These are phyloP conservation scores for Cheilosia vulpina DNA, from an alignment of 2,888 invertebrate genomes.

Conservation along the genomic window DNA sequence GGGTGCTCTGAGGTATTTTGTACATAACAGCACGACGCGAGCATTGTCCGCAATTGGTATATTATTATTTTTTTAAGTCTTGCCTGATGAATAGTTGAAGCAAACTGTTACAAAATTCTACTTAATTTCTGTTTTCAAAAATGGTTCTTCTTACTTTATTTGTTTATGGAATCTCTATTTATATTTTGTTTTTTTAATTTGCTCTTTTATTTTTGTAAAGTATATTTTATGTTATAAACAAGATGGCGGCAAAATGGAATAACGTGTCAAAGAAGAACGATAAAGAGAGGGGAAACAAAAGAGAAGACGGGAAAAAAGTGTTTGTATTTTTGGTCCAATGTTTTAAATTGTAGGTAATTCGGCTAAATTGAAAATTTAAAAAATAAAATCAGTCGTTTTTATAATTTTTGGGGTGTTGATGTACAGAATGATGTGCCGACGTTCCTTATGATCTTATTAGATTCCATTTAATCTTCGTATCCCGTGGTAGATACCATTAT, in stretches of 20 bases:
- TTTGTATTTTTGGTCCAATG: neutral
- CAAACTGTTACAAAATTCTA: neutral
- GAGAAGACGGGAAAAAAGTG: neutral
- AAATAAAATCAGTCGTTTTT: too few species aligned
- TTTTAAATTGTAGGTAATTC: neutral
- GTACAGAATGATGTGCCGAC: too few species aligned
- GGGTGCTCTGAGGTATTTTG: conserved; percentile 45
- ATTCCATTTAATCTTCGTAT: too few species aligned
- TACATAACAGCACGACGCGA: conserved; percentile 29
- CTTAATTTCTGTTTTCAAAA: conserved; percentile 2
- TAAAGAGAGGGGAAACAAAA: conserved; percentile 25
- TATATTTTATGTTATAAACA: conserved; percentile 32
- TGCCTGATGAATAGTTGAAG: neutral
- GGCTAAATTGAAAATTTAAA: neutral
- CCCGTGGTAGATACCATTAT: too few species aligned
- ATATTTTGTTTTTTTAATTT: too few species aligned
- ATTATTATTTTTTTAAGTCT: neutral
- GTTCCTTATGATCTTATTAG: too few species aligned
- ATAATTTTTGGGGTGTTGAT: too few species aligned
- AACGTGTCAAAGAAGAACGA: conserved; percentile 35
- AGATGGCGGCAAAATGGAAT: conserved; percentile 52
- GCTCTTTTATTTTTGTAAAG: conserved; percentile 32
- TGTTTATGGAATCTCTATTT: neutral
- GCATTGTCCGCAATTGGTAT: conserved; percentile 35
- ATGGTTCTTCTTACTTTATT: neutral